These are phyloP conservation scores for Crepidodera aurea DNA, from an alignment of 2,888 invertebrate genomes.

Conservation along the genomic window DNA sequence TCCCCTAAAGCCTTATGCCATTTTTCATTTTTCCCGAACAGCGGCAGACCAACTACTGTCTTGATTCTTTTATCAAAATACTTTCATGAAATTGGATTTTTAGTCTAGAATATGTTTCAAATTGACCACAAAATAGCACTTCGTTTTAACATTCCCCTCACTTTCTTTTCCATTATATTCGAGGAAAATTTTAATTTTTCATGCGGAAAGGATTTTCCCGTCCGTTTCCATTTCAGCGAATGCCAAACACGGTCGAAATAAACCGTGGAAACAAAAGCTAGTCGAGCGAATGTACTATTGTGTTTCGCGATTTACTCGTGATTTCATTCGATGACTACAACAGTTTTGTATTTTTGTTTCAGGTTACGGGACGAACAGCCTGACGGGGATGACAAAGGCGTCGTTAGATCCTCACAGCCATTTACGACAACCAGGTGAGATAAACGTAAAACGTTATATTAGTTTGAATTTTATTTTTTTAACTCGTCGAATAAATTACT, in stretches of 20 bases:
- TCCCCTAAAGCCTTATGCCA: no score
- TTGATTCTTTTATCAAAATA: no score
- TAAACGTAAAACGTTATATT: no score
- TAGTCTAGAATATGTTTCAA: no score
- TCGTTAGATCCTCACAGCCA: slow-evolving; percentile 89
- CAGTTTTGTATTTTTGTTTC: slow-evolving; percentile 61
- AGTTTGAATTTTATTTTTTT: no score
- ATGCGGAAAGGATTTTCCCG: slow-evolving; percentile 62
- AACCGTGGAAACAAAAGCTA: slow-evolving; percentile 59
- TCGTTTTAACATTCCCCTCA: no score
- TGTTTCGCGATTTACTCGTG: slow-evolving; percentile 38
- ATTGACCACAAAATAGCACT: no score
- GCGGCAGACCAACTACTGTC: no score
- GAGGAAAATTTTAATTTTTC: slow-evolving; percentile 2
- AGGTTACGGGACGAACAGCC: slow-evolving; percentile 87
- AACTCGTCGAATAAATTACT: no score
- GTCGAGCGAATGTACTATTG: slow-evolving; percentile 50
- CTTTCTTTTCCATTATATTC: background rate
- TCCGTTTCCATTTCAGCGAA: slow-evolving; percentile 59
- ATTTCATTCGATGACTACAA: slow-evolving; percentile 31
- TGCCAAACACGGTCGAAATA: slow-evolving; percentile 57
- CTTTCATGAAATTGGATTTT: no score
- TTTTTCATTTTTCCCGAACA: no score
- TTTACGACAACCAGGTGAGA: slow-evolving; percentile 86
- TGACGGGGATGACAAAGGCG: slow-evolving; percentile 81